Percentiles rank a stretch among this genome's conserved stretches.
phyloP scores from a whole-genome alignment of 2,113 vertebrate genomes.

The Nycticryphes semicollaris region DNA sequence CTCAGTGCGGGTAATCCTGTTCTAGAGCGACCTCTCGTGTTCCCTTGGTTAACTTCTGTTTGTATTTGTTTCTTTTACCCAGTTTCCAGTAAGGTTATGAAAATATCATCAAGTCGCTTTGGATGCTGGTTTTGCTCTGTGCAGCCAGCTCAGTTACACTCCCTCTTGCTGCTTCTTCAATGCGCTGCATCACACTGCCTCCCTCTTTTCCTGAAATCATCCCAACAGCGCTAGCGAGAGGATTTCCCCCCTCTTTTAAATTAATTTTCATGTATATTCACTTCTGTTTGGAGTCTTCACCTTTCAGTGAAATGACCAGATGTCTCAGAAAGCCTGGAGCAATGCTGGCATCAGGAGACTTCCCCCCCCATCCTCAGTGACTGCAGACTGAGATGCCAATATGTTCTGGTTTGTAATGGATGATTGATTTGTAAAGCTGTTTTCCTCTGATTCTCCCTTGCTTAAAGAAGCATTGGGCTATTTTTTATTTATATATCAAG shows the following conservation, averaged over 20 bases:
- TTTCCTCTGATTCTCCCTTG: conserved; percentile 18
- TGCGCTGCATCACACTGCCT: not conserved
- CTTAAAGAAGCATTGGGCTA: not conserved
- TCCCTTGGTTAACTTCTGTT: not conserved
- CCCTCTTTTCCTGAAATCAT: not conserved
- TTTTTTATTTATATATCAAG: not conserved
- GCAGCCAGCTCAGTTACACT: not conserved
- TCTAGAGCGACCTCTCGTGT: conserved; percentile 38
- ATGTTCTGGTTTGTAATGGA: conserved; percentile 66
- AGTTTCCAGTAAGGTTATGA: not conserved
- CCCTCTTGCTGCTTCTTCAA: not conserved
- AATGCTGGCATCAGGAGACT: conserved; percentile 40
- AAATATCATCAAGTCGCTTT: not conserved
- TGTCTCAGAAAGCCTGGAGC: conserved; percentile 64
- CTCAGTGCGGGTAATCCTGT: not conserved
- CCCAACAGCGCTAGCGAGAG: not conserved
- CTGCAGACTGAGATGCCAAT: conserved; percentile 48
- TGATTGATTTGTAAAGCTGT: conserved; percentile 60
- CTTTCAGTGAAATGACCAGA: conserved; percentile 61
- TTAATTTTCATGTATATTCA: conserved; percentile 49
- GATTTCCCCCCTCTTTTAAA: conserved; percentile 24
- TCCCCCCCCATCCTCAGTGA: conserved; percentile 32
- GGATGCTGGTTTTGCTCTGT: not conserved
- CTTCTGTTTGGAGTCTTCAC: conserved; percentile 36
- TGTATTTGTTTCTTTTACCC: not conserved